phyloP scores from a whole-genome alignment of 2,888 invertebrate species.

The Unio pictorum region DNA sequence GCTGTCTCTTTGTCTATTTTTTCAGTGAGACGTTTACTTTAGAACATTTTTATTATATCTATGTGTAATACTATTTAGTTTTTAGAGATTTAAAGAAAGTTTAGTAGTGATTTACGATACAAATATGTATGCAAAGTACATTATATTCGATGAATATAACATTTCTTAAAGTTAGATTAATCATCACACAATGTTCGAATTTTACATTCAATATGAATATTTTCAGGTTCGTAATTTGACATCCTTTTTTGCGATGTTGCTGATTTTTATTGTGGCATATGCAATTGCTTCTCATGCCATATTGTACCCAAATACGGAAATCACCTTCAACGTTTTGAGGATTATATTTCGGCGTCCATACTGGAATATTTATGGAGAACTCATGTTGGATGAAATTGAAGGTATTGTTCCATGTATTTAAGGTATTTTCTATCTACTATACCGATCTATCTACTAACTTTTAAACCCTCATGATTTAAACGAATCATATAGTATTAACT shows the following conservation, averaged over 20 bases:
- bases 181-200: background rate
- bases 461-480: no score
- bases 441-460: no score
- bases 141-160: no score
- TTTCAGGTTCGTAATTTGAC: conserved; percentile 66
- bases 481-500: no score
- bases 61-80: no score
- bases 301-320: conserved; percentile 65
- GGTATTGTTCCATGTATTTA: conserved; percentile 28
- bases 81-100: no score
- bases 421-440: background rate
- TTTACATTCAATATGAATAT: background rate
- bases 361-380: conserved; percentile 73
- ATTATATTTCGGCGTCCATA: conserved; percentile 70
- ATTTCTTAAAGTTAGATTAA: no score
- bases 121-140: no score
- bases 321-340: conserved; percentile 50
- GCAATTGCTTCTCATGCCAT: conserved; percentile 69
- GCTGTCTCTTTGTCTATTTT: no score
- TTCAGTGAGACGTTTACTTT: no score
- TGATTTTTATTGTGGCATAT: conserved; percentile 69
- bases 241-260: conserved; percentile 68
- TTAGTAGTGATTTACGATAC: no score
- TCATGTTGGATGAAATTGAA: conserved; percentile 70
- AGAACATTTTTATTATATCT: no score